Evolutionary conservation across 2,113 vertebrate species (phyloP).

Genomic region (Uropsilus gracilis): DNA sequence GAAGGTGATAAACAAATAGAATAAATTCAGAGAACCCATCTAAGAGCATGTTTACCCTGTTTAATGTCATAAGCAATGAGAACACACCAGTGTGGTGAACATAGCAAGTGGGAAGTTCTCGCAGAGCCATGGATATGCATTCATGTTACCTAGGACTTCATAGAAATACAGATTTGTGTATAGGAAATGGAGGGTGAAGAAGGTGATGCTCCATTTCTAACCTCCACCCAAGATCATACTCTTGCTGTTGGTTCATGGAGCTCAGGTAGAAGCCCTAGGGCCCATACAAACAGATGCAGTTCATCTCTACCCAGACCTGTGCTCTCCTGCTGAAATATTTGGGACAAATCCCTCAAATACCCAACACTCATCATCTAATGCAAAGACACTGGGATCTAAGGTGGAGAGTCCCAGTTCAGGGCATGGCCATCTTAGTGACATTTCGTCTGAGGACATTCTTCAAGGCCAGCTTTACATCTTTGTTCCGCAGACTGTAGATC

Average conservation of each 20-base stretch:
- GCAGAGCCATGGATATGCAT: neutral
- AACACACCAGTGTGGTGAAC: neutral
- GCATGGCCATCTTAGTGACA: neutral
- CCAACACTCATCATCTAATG: neutral
- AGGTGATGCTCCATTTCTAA: neutral
- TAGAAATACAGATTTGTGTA: neutral
- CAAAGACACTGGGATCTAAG: neutral
- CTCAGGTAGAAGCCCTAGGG: rapidly evolving
- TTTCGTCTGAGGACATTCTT: neutral
- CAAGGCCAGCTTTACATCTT: conserved; percentile 63
- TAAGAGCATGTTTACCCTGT: neutral
- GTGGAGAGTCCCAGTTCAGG: neutral
- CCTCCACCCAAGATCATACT: neutral
- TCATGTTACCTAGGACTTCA: neutral
- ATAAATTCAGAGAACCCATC: neutral
- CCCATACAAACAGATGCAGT: rapidly evolving
- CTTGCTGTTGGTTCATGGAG: neutral
- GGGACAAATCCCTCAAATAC: neutral
- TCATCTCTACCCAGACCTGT: neutral
- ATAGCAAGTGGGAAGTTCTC: neutral
- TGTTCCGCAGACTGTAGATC: conserved; percentile 68
- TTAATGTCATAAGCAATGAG: rapidly evolving
- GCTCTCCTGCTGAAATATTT: neutral
- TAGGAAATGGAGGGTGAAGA: neutral
- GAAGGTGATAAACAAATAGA: neutral